Conservation (phyloP, 2,888 invertebrate genomes). For the Macropis europaea region DNA sequence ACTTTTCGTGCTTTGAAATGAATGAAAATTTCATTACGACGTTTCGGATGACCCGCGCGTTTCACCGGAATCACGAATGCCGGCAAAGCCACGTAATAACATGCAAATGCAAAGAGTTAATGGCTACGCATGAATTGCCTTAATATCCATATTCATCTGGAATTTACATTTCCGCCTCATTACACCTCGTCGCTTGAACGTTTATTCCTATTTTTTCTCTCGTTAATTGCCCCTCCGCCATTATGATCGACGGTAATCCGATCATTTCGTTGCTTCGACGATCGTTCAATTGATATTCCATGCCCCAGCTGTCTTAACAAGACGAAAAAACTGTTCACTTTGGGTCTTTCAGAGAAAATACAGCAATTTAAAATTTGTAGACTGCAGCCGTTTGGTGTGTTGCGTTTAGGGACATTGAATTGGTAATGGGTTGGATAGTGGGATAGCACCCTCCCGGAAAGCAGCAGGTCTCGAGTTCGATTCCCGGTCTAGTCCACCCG, state of each 20-base stretch:
- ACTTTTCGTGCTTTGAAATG: too few relatives aligned
- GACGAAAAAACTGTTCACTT: too few relatives aligned
- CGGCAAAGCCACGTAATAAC: not conserved
- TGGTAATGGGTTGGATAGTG: too few relatives aligned
- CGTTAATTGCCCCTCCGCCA: not conserved
- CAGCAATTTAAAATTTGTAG: too few relatives aligned
- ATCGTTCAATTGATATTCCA: too few relatives aligned
- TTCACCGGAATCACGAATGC: not conserved
- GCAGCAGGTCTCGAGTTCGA: too few relatives aligned
- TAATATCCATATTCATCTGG: slow-evolving; percentile 10
- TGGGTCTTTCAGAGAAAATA: too few relatives aligned
- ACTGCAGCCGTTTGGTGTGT: too few relatives aligned
- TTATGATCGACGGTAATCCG: not conserved
- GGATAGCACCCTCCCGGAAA: too few relatives aligned
- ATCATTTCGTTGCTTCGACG: not conserved
- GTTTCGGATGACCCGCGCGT: not conserved
- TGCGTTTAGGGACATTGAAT: too few relatives aligned
- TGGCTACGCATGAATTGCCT: slow-evolving; percentile 11
- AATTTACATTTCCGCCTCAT: slow-evolving; percentile 8
- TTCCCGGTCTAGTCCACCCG: too few relatives aligned
- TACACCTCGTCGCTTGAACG: not conserved
- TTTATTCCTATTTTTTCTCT: slow-evolving; percentile 4
- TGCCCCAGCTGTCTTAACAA: too few relatives aligned
- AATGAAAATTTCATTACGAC: not conserved
- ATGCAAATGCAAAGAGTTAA: slow-evolving; percentile 3